phyloP scores from a whole-genome alignment of 2,888 invertebrate genomes.

The Lasius fuliginosus region DNA sequence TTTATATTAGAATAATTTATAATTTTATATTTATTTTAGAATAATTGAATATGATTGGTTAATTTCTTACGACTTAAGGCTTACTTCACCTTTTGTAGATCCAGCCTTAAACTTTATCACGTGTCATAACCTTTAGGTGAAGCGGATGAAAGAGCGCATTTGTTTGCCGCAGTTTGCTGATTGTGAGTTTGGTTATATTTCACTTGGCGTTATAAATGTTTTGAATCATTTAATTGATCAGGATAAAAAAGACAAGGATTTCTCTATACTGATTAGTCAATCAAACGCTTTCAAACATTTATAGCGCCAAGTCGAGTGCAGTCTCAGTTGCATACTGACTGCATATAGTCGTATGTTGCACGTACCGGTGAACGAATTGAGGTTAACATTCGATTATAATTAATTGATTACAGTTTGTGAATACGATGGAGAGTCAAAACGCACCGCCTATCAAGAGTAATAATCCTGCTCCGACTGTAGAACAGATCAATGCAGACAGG shows the following conservation, averaged over 20 bases:
- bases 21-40: no score
- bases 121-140: no score
- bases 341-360: neutral
- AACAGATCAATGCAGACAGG: conserved; percentile 96
- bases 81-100: no score
- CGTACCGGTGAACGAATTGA: neutral
- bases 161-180: no score
- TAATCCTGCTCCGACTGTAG: conserved; percentile 92
- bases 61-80: no score
- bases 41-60: no score
- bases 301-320: neutral
- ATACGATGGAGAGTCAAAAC: conserved; percentile 79
- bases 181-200: no score
- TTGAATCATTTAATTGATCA: neutral
- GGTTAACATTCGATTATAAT: neutral
- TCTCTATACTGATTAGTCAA: neutral
- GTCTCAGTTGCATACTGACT: neutral
- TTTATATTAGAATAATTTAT: no score
- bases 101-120: no score
- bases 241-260: neutral
- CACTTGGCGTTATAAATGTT: no score
- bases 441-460: conserved; percentile 81
- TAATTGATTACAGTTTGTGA: neutral
- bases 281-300: neutral
- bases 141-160: no score